These are phyloP conservation scores for Stenoptilia bipunctidactyla DNA, from an alignment of 2,888 invertebrate genomes.

Conservation along the genomic window DNA sequence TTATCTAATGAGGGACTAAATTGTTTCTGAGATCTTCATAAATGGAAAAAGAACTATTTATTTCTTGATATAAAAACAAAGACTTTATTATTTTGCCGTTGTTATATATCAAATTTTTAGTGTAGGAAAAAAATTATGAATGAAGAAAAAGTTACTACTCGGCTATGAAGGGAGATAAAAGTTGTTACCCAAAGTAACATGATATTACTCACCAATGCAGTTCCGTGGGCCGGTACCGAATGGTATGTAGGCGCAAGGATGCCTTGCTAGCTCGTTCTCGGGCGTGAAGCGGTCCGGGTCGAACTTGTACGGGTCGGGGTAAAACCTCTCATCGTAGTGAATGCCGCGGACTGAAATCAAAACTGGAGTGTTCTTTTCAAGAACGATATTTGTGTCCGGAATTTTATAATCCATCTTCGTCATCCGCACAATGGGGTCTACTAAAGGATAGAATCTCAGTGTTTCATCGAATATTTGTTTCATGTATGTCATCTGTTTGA, in stretches of 20 bases:
- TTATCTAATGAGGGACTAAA: too few relatives aligned
- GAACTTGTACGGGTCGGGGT: constrained; percentile 22
- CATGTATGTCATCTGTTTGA: constrained; percentile 36
- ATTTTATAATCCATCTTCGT: constrained; percentile 31
- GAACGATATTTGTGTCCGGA: constrained; percentile 26
- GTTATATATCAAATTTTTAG: too few relatives aligned
- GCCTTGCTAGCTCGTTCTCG: constrained; percentile 15
- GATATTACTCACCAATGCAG: constrained; percentile 17
- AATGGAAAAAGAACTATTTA: too few relatives aligned
- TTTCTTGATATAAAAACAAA: too few relatives aligned
- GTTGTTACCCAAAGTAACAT: too few relatives aligned
- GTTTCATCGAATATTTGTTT: constrained; percentile 45
- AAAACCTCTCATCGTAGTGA: constrained; percentile 43
- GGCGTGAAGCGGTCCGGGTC: constrained; percentile 25
- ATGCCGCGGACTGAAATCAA: constrained; percentile 27
- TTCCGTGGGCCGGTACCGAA: constrained; percentile 20
- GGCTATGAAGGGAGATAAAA: too few relatives aligned
- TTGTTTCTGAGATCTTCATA: too few relatives aligned
- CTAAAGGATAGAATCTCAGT: constrained; percentile 48
- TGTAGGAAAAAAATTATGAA: too few relatives aligned
- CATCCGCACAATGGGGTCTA: constrained; percentile 32
- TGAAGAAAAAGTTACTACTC: too few relatives aligned
- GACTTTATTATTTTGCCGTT: too few relatives aligned
- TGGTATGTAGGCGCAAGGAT: constrained; percentile 15
- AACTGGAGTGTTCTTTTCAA: constrained; percentile 25